Evolutionary conservation across 1,140 invertebrate species (phyloP).

Genomic region (Sinonovacula constricta): DNA sequence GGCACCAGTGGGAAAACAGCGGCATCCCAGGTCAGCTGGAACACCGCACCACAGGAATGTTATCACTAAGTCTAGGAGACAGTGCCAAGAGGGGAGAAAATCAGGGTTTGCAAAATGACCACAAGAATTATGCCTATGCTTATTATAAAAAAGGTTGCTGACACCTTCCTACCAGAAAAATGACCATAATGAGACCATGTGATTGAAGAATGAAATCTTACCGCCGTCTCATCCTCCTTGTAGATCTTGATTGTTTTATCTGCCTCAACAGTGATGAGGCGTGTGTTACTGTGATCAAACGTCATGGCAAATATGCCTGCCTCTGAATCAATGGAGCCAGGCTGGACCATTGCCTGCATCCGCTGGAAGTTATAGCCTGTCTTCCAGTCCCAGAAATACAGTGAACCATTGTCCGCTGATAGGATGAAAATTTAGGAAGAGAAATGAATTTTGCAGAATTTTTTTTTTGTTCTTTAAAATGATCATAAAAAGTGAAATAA

Average conservation of each 20-base stretch:
- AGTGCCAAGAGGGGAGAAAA: no score
- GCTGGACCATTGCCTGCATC: constrained; percentile 94
- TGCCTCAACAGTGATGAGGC: constrained; percentile 97
- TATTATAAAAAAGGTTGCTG: neutral
- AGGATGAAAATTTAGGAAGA: no score
- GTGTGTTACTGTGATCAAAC: constrained; percentile 95
- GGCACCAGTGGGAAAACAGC: no score
- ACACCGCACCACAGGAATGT: no score
- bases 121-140: no score
- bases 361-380: constrained; percentile 99
- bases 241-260: constrained; percentile 99
- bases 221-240: constrained; percentile 96
- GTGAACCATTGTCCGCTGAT: constrained; percentile 94
- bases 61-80: no score
- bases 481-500: no score
- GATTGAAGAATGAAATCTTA: constrained; percentile 78
- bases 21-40: no score
- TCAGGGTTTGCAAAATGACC: no score
- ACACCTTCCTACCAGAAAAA: neutral
- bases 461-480: no score
- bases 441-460: no score
- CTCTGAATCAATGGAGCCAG: constrained; percentile 99
- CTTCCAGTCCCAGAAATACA: constrained; percentile 99
- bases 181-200: neutral
- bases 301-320: constrained; percentile 97